Percentiles rank a stretch among this genome's conserved stretches.
Evolutionary conservation across 2,113 vertebrate genomes (phyloP).

Genomic region (Crotophaga sulcirostris): DNA sequence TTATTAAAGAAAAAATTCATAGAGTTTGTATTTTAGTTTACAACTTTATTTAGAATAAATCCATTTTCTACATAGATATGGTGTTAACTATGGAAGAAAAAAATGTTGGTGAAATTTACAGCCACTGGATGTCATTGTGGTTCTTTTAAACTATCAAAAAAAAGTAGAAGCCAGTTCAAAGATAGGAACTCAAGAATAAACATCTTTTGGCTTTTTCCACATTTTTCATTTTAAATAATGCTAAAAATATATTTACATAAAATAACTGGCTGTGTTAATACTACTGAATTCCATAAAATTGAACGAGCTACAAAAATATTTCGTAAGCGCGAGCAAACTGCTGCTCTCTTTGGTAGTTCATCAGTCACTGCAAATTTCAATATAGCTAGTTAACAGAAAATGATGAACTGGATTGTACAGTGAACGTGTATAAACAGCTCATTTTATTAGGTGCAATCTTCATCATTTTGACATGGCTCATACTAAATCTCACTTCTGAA

Average conservation of each 20-base stretch:
- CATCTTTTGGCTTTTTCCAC: neutral
- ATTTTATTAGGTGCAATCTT: neutral
- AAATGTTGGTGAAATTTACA: constrained; percentile 9
- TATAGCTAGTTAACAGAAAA: neutral
- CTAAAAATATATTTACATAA: neutral
- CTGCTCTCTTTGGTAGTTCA: neutral
- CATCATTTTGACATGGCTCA: neutral
- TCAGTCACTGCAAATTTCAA: neutral
- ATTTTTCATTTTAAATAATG: neutral
- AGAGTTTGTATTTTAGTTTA: neutral
- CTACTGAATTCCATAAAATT: neutral
- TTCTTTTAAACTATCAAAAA: neutral
- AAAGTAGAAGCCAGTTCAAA: neutral
- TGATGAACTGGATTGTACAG: neutral
- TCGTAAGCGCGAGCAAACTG: neutral
- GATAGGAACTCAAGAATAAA: neutral
- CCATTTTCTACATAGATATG: neutral
- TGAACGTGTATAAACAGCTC: neutral
- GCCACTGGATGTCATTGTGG: constrained; percentile 60
- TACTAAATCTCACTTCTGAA: neutral
- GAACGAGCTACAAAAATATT: neutral
- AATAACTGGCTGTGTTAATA: neutral
- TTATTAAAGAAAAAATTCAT: neutral
- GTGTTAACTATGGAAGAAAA: neutral
- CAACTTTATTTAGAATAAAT: neutral